Conservation (phyloP, 2,797 vertebrate species). For the Meda fulgida region DNA sequence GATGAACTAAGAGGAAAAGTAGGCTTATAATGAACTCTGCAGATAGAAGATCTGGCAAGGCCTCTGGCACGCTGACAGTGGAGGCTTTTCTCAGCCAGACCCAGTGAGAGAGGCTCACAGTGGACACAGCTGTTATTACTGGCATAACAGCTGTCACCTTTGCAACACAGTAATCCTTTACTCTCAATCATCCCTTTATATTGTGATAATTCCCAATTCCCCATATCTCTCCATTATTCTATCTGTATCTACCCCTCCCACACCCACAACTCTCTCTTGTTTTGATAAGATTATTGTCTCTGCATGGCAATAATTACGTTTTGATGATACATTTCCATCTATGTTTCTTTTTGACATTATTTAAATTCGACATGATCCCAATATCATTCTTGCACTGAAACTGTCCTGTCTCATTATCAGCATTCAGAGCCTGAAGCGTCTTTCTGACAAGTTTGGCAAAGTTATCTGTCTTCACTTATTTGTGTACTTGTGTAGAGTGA, state of each 20-base stretch:
- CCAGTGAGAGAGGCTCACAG: conserved; percentile 62
- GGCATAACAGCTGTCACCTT: conserved; percentile 74
- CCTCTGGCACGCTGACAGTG: conserved; percentile 40
- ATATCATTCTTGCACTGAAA: conserved; percentile 16
- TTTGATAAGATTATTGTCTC: not conserved
- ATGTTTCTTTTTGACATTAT: conserved; percentile 33
- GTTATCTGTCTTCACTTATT: conserved; percentile 14
- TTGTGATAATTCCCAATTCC: conserved; percentile 8
- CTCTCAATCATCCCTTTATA: conserved; percentile 32
- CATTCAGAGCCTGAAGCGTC: not conserved
- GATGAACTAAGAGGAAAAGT: conserved; percentile 28
- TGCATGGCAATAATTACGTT: conserved; percentile 12
- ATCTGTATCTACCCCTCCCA: conserved; percentile 3
- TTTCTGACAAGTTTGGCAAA: conserved; percentile 9
- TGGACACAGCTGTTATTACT: conserved; percentile 76
- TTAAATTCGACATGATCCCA: conserved; percentile 23
- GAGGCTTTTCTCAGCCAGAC: conserved; percentile 39
- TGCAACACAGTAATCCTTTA: conserved; percentile 72
- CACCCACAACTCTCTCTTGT: not conserved
- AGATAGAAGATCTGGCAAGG: conserved; percentile 44
- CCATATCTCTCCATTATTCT: conserved; percentile 29
- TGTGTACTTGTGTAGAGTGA: conserved; percentile 6
- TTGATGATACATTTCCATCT: not conserved
- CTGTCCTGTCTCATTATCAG: conserved; percentile 8
- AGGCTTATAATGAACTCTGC: conserved; percentile 46